A percentile compares a stretch with the other conserved stretches of the same genome.
Evolutionary conservation across 2,888 invertebrate genomes (phyloP).

Genomic region (Aleiodes alternator): DNA sequence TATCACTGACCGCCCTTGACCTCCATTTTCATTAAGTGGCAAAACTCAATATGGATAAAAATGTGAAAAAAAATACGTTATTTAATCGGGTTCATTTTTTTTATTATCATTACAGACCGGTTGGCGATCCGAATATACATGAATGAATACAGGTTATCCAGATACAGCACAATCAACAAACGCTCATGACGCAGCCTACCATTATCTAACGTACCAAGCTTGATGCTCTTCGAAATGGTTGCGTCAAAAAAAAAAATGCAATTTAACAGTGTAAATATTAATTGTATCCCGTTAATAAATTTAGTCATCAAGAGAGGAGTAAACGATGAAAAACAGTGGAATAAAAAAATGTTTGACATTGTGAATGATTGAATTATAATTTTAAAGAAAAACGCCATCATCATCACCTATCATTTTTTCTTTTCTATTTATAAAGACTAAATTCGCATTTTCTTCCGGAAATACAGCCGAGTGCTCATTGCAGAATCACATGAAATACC

Average conservation of each 20-base stretch:
- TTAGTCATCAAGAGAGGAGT: slow-evolving; percentile 4
- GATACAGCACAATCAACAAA: slow-evolving; percentile 43
- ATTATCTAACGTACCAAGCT: slow-evolving; percentile 60
- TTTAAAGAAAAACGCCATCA: no score
- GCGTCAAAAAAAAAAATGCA: neutral
- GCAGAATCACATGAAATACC: neutral
- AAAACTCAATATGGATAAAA: neutral
- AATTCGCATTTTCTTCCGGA: no score
- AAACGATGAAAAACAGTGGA: slow-evolving; percentile 27
- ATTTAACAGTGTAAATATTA: slow-evolving; percentile 20
- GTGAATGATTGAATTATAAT: no score
- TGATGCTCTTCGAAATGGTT: slow-evolving; percentile 43
- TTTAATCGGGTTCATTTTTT: slow-evolving; percentile 31
- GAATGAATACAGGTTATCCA: slow-evolving; percentile 80
- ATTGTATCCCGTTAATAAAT: slow-evolving; percentile 5
- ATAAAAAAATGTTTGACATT: neutral
- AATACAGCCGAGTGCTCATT: neutral
- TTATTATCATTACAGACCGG: slow-evolving; percentile 83
- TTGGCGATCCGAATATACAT: slow-evolving; percentile 96
- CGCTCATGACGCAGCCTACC: slow-evolving; percentile 72
- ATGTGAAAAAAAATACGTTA: slow-evolving; percentile 2
- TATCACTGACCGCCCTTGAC: no score
- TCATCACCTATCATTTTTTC: no score
- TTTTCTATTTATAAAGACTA: no score
- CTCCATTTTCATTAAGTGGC: no score